Evolutionary conservation across 1,140 invertebrate genomes (phyloP).

Genomic region (Hycleus phaleratus): DNA sequence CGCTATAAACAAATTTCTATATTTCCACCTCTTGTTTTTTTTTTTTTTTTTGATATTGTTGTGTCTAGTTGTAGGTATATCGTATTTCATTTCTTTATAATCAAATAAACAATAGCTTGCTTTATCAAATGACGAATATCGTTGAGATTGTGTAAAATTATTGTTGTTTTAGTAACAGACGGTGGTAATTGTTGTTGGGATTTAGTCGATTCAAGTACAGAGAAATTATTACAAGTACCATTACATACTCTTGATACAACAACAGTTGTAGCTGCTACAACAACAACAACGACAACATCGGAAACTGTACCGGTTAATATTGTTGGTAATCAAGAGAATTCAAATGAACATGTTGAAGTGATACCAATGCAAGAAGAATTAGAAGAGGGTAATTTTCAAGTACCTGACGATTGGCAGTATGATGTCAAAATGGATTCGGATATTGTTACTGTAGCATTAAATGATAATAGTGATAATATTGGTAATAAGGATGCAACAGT

Average conservation of each 20-base stretch:
- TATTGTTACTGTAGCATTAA: slow-evolving; percentile 35
- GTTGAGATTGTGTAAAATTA: too few relatives aligned
- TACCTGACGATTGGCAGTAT: slow-evolving; percentile 38
- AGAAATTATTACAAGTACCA: slow-evolving; percentile 40
- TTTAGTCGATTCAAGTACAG: slow-evolving; percentile 43
- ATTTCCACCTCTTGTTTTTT: too few relatives aligned
- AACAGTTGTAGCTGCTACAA: slow-evolving; percentile 10
- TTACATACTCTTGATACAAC: slow-evolving; percentile 36
- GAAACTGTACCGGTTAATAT: slow-evolving; percentile 29
- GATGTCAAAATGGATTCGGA: slow-evolving; percentile 40
- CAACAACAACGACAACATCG: not conserved
- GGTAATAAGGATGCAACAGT: too few relatives aligned
- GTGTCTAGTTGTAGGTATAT: too few relatives aligned
- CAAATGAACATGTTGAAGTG: slow-evolving; percentile 40
- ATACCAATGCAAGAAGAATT: slow-evolving; percentile 48
- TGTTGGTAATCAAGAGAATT: slow-evolving; percentile 27
- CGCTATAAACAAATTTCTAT: too few relatives aligned
- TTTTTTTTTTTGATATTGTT: too few relatives aligned
- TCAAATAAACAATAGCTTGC: too few relatives aligned
- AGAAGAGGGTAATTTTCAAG: slow-evolving; percentile 42
- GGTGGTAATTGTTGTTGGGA: slow-evolving; percentile 41
- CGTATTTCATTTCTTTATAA: too few relatives aligned
- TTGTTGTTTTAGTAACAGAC: slow-evolving; percentile 7
- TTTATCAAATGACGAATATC: too few relatives aligned
- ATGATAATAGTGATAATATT: too few relatives aligned